Evolutionary conservation across 2,113 vertebrate genomes (phyloP).

Genomic region (Gobius niger): DNA sequence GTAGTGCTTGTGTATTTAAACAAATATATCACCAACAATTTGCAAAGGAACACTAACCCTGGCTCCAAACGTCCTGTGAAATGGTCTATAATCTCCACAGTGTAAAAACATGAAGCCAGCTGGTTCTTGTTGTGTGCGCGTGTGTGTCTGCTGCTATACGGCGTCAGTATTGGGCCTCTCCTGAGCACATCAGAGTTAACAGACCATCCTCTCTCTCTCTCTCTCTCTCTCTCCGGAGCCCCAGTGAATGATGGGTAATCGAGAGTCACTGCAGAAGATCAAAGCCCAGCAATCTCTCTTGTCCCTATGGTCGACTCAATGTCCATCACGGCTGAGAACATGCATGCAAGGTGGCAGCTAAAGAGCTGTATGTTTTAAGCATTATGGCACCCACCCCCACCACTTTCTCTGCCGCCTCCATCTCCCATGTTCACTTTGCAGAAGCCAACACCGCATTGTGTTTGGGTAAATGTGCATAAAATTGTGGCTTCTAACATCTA

Average conservation of each 20-base stretch:
- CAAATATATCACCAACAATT: too few species aligned
- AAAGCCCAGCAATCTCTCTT: constrained; percentile 57
- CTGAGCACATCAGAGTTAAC: constrained; percentile 57
- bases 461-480: constrained; percentile 39
- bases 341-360: constrained; percentile 56
- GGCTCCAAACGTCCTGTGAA: too few species aligned
- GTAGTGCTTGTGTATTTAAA: too few species aligned
- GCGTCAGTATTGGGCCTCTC: constrained; percentile 48
- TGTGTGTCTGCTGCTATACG: constrained; percentile 40
- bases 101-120: constrained; percentile 26
- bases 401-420: too few species aligned
- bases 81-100: neutral
- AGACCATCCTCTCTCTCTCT: constrained; percentile 50
- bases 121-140: constrained; percentile 25
- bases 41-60: too few species aligned
- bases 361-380: constrained; percentile 43
- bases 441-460: constrained; percentile 47
- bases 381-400: constrained; percentile 10
- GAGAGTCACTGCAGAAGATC: constrained; percentile 64
- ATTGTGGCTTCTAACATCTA: constrained; percentile 56
- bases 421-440: constrained; percentile 19
- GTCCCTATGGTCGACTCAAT: constrained; percentile 55
- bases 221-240: constrained; percentile 53
- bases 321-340: constrained; percentile 64
- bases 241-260: constrained; percentile 68